A percentile compares a stretch with the other conserved stretches of the same genome.
Conservation (phyloP, 2,797 vertebrate genomes). For the Astyanax mexicanus region DNA sequence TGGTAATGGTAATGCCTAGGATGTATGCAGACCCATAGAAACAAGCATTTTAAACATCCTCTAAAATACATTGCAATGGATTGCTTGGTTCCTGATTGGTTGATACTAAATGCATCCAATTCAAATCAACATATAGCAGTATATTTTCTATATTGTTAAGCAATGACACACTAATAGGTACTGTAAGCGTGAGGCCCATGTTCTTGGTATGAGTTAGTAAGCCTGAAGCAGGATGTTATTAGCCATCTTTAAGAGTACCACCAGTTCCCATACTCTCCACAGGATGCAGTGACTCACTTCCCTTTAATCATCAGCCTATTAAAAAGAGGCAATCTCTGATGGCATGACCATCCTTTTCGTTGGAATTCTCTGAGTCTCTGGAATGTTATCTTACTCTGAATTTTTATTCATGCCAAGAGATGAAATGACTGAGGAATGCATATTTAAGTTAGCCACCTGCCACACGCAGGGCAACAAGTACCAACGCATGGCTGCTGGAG, state of each 20-base stretch:
- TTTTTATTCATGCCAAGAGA: constrained; percentile 23
- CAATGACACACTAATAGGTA: too few species aligned
- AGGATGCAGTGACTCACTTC: constrained; percentile 49
- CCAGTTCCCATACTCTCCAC: constrained; percentile 6
- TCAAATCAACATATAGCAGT: too few species aligned
- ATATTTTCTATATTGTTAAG: too few species aligned
- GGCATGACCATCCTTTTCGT: background rate
- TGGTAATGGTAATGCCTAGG: too few species aligned
- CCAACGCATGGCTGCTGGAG: constrained; percentile 44
- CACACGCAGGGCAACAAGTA: constrained; percentile 53
- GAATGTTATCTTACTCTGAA: background rate
- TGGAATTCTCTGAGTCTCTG: constrained; percentile 6
- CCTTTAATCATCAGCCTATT: constrained; percentile 33
- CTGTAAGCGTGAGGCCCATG: too few species aligned
- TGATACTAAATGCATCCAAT: too few species aligned
- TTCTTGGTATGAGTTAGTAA: too few species aligned
- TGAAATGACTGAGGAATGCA: constrained; percentile 30
- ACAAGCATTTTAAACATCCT: constrained; percentile 15
- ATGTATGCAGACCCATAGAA: constrained; percentile 3
- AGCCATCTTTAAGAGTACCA: constrained; percentile 1
- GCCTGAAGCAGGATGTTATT: too few species aligned
- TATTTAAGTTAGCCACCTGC: constrained; percentile 43
- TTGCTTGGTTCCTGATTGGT: too few species aligned
- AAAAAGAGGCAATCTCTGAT: constrained; percentile 17
- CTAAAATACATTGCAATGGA: background rate